Evolutionary conservation across 2,888 invertebrate genomes (phyloP).

Genomic region (Oscheius sp.): DNA sequence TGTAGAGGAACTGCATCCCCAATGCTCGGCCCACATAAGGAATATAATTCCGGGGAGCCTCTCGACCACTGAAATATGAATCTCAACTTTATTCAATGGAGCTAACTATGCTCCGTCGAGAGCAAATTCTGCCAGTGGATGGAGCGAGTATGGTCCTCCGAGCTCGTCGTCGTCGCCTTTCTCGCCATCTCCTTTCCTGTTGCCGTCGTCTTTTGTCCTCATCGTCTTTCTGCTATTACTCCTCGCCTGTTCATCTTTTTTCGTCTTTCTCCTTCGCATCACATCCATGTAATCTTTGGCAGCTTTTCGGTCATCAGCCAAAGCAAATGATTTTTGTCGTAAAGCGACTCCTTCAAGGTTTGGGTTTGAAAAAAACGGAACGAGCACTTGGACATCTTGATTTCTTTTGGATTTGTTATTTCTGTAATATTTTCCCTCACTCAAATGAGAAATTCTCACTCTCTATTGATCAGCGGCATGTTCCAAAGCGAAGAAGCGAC

Average conservation of each 20-base stretch:
- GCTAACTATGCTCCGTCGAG: not conserved
- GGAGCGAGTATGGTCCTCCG: not conserved
- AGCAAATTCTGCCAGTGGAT: not conserved
- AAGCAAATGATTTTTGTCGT: not conserved
- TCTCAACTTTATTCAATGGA: too few relatives aligned
- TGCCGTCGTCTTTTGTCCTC: too few relatives aligned
- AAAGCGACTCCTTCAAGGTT: not conserved
- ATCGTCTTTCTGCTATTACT: too few relatives aligned
- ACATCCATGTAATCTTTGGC: not conserved
- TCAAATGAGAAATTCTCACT: not conserved
- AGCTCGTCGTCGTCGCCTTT: not conserved
- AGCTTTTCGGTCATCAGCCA: conserved; percentile 4
- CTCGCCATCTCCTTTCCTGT: not conserved
- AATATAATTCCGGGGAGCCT: not conserved
- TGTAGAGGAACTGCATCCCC: not conserved
- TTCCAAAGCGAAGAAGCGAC: too few relatives aligned
- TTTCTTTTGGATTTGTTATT: not conserved
- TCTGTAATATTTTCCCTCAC: not conserved
- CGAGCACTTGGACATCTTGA: not conserved
- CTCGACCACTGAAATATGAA: not conserved
- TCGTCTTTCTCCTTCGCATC: not conserved
- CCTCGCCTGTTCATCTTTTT: not conserved
- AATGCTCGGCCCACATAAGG: not conserved
- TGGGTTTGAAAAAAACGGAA: not conserved
- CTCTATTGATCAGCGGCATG: not conserved